A percentile compares a stretch with the other conserved stretches of the same genome.
Conservation (phyloP, 53 echinoderm and acorn worm genomes). For the Pentamera pediparva region DNA sequence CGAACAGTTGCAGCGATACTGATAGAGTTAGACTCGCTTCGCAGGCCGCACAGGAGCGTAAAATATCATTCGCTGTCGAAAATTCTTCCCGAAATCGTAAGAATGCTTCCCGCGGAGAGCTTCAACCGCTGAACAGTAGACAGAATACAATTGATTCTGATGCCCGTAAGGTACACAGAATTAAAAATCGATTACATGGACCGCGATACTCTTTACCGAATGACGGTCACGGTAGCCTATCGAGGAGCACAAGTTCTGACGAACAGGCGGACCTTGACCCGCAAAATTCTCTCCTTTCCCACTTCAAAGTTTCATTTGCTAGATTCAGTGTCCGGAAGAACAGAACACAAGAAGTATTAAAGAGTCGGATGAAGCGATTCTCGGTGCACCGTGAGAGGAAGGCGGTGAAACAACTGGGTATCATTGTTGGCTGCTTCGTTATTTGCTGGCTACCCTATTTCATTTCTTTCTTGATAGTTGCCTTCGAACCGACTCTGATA, state of each 20-base stretch:
- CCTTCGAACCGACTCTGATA: slow-evolving; percentile 65
- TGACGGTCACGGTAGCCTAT: not conserved
- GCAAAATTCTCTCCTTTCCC: slow-evolving; percentile 14
- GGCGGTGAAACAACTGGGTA: slow-evolving; percentile 87
- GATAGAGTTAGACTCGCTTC: not conserved
- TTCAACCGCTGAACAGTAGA: slow-evolving; percentile 35
- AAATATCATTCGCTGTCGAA: slow-evolving; percentile 69
- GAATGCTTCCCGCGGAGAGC: slow-evolving; percentile 38
- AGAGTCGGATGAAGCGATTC: slow-evolving; percentile 62
- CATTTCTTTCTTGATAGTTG: slow-evolving; percentile 80
- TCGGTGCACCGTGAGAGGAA: slow-evolving; percentile 83
- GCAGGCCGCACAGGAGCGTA: slow-evolving; percentile 28
- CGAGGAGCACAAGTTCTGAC: not conserved
- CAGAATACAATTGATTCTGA: slow-evolving; percentile 31
- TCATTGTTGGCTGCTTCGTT: slow-evolving; percentile 89
- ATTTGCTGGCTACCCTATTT: slow-evolving; percentile 92
- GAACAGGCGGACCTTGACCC: not conserved
- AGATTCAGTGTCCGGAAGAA: slow-evolving; percentile 74
- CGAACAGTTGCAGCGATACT: slow-evolving; percentile 34
- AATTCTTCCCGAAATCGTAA: slow-evolving; percentile 38
- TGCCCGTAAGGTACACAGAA: slow-evolving; percentile 1
- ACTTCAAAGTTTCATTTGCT: slow-evolving; percentile 54
- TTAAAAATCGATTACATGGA: slow-evolving; percentile 13
- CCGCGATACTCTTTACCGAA: slow-evolving; percentile 23
- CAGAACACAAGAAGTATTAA: slow-evolving; percentile 60